phyloP scores from a whole-genome alignment of 1,140 invertebrate genomes.

The Tetramorium simillimum region DNA sequence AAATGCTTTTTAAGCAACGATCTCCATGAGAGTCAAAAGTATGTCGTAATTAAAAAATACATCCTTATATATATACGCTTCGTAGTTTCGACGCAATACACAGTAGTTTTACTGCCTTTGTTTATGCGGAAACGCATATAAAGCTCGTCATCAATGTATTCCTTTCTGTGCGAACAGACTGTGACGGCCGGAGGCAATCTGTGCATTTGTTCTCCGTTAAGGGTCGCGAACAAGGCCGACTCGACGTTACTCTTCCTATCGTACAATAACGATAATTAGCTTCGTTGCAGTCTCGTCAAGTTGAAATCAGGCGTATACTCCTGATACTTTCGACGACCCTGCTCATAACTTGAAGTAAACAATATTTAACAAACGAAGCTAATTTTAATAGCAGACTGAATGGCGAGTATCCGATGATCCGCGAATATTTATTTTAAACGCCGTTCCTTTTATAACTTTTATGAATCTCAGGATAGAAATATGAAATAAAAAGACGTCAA shows the following conservation, averaged over 20 bases:
- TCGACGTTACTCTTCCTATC: conserved; percentile 50
- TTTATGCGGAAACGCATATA: conserved; percentile 68
- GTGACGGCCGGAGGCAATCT: conserved; percentile 15
- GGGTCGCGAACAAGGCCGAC: conserved; percentile 52
- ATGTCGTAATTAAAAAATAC: not conserved
- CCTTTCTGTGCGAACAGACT: conserved; percentile 37
- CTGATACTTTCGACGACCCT: conserved; percentile 1
- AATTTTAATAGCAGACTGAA: conserved; percentile 34
- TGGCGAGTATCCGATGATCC: not conserved
- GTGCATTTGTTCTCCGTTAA: conserved; percentile 57
- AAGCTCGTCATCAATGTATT: conserved; percentile 57
- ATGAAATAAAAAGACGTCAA: not conserved
- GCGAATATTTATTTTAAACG: conserved; percentile 33
- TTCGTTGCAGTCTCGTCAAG: conserved; percentile 41
- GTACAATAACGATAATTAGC: conserved; percentile 65
- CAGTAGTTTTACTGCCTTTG: conserved; percentile 58
- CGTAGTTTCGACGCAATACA: conserved; percentile 63
- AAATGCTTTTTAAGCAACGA: not conserved
- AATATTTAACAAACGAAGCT: conserved; percentile 28
- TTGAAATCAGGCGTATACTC: not conserved
- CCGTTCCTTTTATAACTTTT: conserved; percentile 22
- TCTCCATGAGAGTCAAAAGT: not conserved
- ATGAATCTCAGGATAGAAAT: not conserved
- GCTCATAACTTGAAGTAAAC: not conserved
- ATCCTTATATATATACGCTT: conserved; percentile 57